A percentile compares a stretch with the other conserved stretches of the same genome.
These are phyloP conservation scores for Tarsius wallacei DNA, from an alignment of 2,797 vertebrate species.

Conservation along the genomic window DNA sequence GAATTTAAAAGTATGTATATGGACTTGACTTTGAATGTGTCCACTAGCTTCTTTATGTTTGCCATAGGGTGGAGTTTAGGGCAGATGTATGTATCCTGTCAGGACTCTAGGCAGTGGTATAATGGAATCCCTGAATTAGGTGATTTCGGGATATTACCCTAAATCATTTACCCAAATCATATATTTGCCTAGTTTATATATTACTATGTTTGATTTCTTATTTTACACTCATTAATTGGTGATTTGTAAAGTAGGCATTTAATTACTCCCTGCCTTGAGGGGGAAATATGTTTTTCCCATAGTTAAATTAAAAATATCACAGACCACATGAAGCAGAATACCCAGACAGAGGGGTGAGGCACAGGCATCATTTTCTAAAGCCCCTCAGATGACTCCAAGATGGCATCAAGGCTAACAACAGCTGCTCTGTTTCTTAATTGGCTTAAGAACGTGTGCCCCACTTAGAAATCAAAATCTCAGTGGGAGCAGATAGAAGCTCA, in stretches of 20 bases:
- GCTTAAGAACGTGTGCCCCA: background rate
- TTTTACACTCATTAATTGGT: background rate
- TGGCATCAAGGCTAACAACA: background rate
- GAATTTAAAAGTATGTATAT: background rate
- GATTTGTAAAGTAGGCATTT: background rate
- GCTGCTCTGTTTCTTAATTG: background rate
- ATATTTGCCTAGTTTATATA: background rate
- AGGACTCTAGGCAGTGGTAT: background rate
- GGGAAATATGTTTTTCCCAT: background rate
- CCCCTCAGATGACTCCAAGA: background rate
- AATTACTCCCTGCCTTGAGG: background rate
- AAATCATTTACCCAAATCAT: background rate
- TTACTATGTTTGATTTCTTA: background rate
- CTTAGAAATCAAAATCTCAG: background rate
- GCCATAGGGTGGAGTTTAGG: background rate
- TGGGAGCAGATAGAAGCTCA: background rate
- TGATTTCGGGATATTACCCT: background rate
- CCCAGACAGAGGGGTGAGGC: background rate
- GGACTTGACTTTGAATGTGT: background rate
- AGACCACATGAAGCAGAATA: background rate
- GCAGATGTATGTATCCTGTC: background rate
- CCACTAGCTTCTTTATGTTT: background rate
- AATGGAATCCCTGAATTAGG: background rate
- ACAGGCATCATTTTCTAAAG: background rate
- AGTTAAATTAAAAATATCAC: background rate